phyloP scores from a whole-genome alignment of 2,888 invertebrate genomes.

The Eristalis tenax region DNA sequence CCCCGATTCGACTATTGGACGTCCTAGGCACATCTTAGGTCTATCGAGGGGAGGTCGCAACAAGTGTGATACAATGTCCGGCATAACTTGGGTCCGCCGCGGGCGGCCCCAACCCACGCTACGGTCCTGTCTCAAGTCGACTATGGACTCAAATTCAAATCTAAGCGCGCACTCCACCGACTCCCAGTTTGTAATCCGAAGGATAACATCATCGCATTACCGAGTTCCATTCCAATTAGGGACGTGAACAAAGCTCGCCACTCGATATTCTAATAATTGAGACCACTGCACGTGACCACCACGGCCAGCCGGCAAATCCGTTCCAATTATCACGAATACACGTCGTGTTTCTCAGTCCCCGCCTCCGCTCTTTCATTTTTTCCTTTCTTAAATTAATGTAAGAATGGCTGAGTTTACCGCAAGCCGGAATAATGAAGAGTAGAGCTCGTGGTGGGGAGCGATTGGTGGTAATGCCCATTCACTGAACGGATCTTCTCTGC shows the following conservation, averaged over 20 bases:
- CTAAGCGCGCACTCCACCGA: neutral
- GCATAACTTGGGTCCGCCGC: too few species aligned
- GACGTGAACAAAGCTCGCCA: neutral
- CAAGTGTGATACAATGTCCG: too few species aligned
- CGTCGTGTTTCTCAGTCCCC: neutral
- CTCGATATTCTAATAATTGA: neutral
- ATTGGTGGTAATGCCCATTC: neutral
- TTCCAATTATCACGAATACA: conserved; percentile 17
- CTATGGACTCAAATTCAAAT: neutral
- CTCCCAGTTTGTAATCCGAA: neutral
- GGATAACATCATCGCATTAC: neutral
- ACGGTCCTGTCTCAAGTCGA: too few species aligned
- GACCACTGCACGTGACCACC: neutral
- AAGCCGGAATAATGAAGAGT: conserved; percentile 17
- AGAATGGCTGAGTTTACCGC: conserved; percentile 38
- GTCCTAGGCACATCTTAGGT: too few species aligned
- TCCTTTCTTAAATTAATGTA: conserved; percentile 33
- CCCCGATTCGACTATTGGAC: too few species aligned
- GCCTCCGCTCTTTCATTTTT: conserved; percentile 4
- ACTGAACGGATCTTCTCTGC: neutral
- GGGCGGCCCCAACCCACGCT: too few species aligned
- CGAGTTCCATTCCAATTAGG: neutral
- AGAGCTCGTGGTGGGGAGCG: neutral
- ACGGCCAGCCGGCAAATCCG: conserved; percentile 1
- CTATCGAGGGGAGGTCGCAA: too few species aligned